Conservation (phyloP, 1,140 invertebrate genomes). For the Centruroides sculpturatus region DNA sequence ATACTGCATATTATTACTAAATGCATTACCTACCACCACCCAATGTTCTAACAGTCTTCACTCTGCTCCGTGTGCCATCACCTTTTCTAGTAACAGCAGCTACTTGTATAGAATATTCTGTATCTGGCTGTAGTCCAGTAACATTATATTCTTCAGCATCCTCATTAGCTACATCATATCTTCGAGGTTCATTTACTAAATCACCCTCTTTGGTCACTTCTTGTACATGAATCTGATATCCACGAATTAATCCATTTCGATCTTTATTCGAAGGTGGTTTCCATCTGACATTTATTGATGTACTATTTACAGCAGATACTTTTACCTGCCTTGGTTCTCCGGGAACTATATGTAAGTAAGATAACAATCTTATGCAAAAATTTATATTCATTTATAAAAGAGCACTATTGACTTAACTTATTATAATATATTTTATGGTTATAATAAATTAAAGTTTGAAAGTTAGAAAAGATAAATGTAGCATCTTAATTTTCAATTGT, state of each 20-base stretch:
- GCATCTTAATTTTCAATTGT: no score
- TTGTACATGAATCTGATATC: conserved; percentile 90
- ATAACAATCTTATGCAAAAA: background rate
- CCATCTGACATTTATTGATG: conserved; percentile 81
- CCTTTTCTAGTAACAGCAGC: conserved; percentile 87
- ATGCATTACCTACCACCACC: conserved; percentile 43
- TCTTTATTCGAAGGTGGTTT: conserved; percentile 75
- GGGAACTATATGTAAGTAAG: conserved; percentile 50
- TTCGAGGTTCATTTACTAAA: conserved; percentile 22
- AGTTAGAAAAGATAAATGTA: no score
- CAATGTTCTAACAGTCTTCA: conserved; percentile 71
- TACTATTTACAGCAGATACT: conserved; percentile 76
- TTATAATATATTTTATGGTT: no score
- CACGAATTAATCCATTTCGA: conserved; percentile 84
- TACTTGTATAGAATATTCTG: conserved; percentile 62
- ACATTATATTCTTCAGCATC: conserved; percentile 64
- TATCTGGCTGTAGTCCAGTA: conserved; percentile 82
- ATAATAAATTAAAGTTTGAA: no score
- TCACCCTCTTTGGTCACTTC: conserved; percentile 54
- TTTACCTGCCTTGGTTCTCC: conserved; percentile 85
- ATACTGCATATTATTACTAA: no score
- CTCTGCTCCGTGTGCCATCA: conserved; percentile 73
- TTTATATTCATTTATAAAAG: no score
- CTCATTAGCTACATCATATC: conserved; percentile 66
- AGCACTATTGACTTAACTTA: no score